A percentile compares a stretch with the other conserved stretches of the same genome.
Evolutionary conservation across 2,888 invertebrate species (phyloP).

Genomic region (Tetranychus piercei): DNA sequence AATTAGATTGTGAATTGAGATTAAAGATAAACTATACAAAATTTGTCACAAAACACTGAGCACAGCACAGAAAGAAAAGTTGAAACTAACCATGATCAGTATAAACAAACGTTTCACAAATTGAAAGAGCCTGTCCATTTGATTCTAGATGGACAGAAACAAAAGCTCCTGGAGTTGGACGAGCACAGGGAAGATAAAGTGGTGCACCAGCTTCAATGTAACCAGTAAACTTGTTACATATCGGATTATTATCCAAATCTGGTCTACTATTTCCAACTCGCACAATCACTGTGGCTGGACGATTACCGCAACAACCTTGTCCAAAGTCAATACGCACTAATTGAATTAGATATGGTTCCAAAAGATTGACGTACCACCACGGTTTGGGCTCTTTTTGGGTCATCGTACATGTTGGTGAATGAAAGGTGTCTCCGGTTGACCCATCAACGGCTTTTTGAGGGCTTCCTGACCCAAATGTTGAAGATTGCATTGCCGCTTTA

Average conservation of each 20-base stretch:
- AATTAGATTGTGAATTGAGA: not conserved
- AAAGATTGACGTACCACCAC: slow-evolving; percentile 81
- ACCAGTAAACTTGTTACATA: slow-evolving; percentile 62
- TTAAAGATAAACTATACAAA: not conserved
- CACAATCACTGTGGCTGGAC: slow-evolving; percentile 57
- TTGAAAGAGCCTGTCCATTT: slow-evolving; percentile 52
- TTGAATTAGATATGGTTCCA: slow-evolving; percentile 87
- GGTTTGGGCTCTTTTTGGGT: slow-evolving; percentile 60
- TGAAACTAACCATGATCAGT: slow-evolving; percentile 47
- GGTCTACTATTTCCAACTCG: slow-evolving; percentile 80
- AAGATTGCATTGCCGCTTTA: slow-evolving; percentile 83
- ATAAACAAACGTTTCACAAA: slow-evolving; percentile 82
- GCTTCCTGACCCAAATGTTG: slow-evolving; percentile 52
- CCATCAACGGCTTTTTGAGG: slow-evolving; percentile 79
- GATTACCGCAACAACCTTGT: slow-evolving; percentile 29
- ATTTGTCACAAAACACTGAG: not conserved
- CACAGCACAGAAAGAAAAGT: not conserved
- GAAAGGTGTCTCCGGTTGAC: slow-evolving; percentile 63
- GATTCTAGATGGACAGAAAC: slow-evolving; percentile 76
- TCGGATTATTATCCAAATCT: slow-evolving; percentile 71
- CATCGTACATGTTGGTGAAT: slow-evolving; percentile 63
- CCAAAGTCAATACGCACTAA: slow-evolving; percentile 27
- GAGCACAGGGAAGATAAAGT: slow-evolving; percentile 74
- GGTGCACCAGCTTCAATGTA: slow-evolving; percentile 58
- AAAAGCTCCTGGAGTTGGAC: slow-evolving; percentile 84